Evolutionary conservation across 2,888 invertebrate genomes (phyloP), one percentile per base, ranked within the genome.

Genomic region (Hyposoter dolosus): DNA sequence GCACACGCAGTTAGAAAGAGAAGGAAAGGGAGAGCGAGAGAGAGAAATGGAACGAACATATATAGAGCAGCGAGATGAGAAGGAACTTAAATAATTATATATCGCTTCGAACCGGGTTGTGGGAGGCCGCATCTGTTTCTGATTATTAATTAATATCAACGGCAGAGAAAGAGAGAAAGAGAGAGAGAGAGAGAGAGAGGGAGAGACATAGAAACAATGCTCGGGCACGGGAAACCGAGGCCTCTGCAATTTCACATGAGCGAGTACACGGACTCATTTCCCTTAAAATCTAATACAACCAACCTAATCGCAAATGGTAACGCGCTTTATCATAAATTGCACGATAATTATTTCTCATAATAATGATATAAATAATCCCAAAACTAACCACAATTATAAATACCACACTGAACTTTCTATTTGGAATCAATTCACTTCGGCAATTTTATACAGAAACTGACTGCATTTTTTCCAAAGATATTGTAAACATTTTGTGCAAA

Each of bases 91-190:
- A 93, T 93, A 93, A 93, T 93, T 93, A 77, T 86, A 74, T 80
- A 92, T 93, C 90, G 90, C 90, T 91, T 88, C 90, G 90, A 90
- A 89, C 88, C 90, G 84, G 89, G 87, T 74, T 68, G 56, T 86
- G 84, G 86, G 87, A 88, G 88, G 90, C 90, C 91, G 92, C 93
- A 93, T 93, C 93, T 93, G 93, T 93, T 93, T 93, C 93, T 93
- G 93, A 93, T 93, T 93, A 93, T 93, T 93, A 93, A 93, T 93
- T 93, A 93, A 93, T 93, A 93, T 92, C 92, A 93, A 92, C 92
- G 90, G 91, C 17, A 50, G 43, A 74, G 71, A 43, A 71, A 68
- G 53, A 77, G 12, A 66, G 53, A 60, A 45, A 56, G 63, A 79
- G 19, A 69, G 56, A 69, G 56, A 56, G 53, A 28, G 74, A 60